A percentile compares a stretch with the other conserved stretches of the same genome.
These are phyloP conservation scores for Drosophila pegasa DNA, from an alignment of 2,888 invertebrate genomes.

Conservation along the genomic window DNA sequence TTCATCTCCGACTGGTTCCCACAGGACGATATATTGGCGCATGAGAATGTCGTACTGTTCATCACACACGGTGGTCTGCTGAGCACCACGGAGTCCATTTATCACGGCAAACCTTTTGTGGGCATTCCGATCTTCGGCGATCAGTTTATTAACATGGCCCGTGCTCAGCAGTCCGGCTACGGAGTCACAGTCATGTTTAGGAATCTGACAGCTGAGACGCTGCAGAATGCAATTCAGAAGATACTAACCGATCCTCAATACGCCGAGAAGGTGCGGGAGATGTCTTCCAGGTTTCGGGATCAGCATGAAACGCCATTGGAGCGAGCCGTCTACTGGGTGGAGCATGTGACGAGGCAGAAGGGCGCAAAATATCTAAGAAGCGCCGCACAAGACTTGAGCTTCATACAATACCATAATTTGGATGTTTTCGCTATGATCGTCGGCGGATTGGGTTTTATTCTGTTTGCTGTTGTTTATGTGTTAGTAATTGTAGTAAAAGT, in stretches of 20 bases:
- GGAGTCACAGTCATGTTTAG: conserved; percentile 82
- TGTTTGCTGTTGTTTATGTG: background rate
- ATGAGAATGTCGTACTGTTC: conserved; percentile 85
- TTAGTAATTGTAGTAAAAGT: background rate
- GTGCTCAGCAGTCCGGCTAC: conserved; percentile 84
- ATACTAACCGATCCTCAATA: conserved; percentile 69
- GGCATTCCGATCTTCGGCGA: conserved; percentile 86
- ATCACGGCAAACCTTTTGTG: conserved; percentile 85
- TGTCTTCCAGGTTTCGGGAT: conserved; percentile 77
- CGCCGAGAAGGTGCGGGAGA: conserved; percentile 35
- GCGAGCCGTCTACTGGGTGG: conserved; percentile 81
- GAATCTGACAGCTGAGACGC: conserved; percentile 76
- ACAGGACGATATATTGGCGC: conserved; percentile 85
- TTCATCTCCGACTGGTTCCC: conserved; percentile 85
- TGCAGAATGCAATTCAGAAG: conserved; percentile 67
- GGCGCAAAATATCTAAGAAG: conserved; percentile 82
- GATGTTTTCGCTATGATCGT: conserved; percentile 72
- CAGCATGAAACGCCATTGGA: conserved; percentile 77
- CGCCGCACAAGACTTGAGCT: conserved; percentile 75
- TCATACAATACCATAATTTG: conserved; percentile 78
- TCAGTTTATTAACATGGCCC: conserved; percentile 85
- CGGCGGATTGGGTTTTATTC: conserved; percentile 32
- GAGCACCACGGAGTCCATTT: conserved; percentile 85
- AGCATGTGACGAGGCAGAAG: conserved; percentile 80
- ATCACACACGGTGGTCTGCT: conserved; percentile 86